These are phyloP conservation scores for Acleris literana DNA, from an alignment of 2,888 invertebrate genomes.

Conservation along the genomic window DNA sequence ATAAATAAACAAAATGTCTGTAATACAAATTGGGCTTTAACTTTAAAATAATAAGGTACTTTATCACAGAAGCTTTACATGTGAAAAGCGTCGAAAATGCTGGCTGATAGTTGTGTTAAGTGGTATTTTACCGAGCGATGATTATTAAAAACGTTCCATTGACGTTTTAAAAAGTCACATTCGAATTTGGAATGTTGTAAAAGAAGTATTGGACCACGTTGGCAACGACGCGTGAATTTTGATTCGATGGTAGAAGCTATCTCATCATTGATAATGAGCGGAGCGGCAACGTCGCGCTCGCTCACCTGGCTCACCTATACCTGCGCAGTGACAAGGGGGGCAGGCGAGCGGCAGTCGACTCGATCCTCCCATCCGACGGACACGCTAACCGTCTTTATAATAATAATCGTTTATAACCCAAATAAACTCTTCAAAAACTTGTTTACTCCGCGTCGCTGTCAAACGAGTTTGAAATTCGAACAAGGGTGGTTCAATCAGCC, in stretches of 20 bases:
- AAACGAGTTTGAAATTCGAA: conserved; percentile 16
- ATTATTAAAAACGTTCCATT: conserved; percentile 48
- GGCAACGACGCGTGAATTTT: conserved; percentile 66
- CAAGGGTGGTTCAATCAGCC: conserved; percentile 3
- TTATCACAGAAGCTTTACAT: neutral
- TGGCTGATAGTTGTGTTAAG: too few species aligned
- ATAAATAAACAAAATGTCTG: conserved; percentile 16
- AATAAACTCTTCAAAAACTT: conserved; percentile 39
- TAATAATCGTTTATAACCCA: conserved; percentile 55
- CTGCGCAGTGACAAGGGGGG: conserved; percentile 82
- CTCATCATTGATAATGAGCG: conserved; percentile 81
- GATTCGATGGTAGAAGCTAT: conserved; percentile 67
- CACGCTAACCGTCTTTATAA: conserved; percentile 56
- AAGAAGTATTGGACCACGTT: conserved; percentile 60
- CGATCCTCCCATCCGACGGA: conserved; percentile 70
- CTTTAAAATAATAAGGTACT: neutral
- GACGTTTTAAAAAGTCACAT: conserved; percentile 47
- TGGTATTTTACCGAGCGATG: conserved; percentile 7
- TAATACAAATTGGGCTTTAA: neutral
- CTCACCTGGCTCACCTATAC: conserved; percentile 77
- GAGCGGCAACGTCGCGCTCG: conserved; percentile 79
- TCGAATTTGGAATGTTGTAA: conserved; percentile 43
- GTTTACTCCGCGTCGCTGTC: conserved; percentile 13
- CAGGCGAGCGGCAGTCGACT: conserved; percentile 66
- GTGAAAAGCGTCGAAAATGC: conserved; percentile 30